These are phyloP conservation scores for Acipenser transmontanus DNA, from an alignment of 2,797 vertebrate genomes.

Conservation along the genomic window DNA sequence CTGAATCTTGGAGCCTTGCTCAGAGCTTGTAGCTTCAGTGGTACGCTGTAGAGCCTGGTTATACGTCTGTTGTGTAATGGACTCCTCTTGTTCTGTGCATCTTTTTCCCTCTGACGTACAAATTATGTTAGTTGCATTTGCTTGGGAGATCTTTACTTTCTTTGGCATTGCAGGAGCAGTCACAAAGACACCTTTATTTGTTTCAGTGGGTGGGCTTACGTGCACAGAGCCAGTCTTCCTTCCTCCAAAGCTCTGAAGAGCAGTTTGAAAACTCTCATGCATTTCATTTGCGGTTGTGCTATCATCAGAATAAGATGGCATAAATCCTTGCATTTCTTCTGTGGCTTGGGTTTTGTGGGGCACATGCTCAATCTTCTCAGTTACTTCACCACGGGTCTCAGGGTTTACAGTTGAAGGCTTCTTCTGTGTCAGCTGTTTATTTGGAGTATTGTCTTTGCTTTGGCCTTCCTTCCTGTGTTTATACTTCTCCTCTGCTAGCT, in stretches of 20 bases:
- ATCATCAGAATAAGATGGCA: conserved; percentile 20
- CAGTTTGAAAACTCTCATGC: conserved; percentile 40
- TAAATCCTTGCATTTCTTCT: conserved; percentile 33
- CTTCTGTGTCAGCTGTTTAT: conserved; percentile 10
- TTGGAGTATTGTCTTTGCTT: conserved; percentile 16
- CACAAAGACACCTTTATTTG: conserved; percentile 23
- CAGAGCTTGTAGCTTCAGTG: no score
- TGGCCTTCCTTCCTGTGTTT: conserved; percentile 22
- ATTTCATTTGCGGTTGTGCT: conserved; percentile 29
- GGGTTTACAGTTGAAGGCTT: background rate
- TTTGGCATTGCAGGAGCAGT: conserved; percentile 51
- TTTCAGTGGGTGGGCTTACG: background rate
- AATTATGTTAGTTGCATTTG: no score
- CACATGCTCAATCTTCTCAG: conserved; percentile 33
- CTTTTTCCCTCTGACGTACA: no score
- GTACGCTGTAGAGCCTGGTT: no score
- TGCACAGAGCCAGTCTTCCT: conserved; percentile 22
- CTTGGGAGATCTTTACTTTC: conserved; percentile 49
- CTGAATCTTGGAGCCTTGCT: conserved; percentile 12
- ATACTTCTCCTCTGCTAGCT: conserved; percentile 39
- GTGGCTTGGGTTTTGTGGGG: conserved; percentile 22
- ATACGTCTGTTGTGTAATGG: background rate
- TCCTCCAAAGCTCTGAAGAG: conserved; percentile 41
- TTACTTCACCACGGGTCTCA: background rate
- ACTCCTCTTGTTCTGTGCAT: background rate